phyloP scores from a whole-genome alignment of 2,113 vertebrate genomes.

The Panthera leo region DNA sequence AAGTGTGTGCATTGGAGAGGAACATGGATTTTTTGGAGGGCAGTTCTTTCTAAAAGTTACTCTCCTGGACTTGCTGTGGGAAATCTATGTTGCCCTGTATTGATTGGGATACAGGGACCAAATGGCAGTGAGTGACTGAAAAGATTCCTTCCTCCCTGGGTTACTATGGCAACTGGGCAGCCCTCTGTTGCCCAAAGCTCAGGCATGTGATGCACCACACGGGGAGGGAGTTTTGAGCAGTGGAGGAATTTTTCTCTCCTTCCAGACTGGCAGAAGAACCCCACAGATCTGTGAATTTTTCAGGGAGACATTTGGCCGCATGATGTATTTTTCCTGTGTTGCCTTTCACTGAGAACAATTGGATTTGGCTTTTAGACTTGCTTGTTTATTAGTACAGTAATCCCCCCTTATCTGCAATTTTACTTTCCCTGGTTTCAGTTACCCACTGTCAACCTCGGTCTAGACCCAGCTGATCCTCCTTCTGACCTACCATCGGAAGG shows the following conservation, averaged over 20 bases:
- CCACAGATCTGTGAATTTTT: background rate
- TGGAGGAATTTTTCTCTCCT: background rate
- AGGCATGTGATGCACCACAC: background rate
- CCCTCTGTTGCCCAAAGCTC: background rate
- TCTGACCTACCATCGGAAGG: background rate
- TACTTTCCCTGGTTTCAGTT: background rate
- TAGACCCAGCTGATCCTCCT: background rate
- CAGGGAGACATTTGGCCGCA: background rate
- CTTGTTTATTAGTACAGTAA: background rate
- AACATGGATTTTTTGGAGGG: background rate
- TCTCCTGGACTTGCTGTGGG: background rate
- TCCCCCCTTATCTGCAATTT: background rate
- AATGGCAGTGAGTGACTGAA: background rate
- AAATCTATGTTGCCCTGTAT: background rate
- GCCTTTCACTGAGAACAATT: background rate
- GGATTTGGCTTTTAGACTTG: background rate
- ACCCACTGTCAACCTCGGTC: background rate
- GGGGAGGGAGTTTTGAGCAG: background rate
- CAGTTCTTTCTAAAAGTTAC: constrained; percentile 18
- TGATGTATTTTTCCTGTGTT: background rate
- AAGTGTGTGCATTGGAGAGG: background rate
- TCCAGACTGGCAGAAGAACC: background rate
- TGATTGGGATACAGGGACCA: background rate
- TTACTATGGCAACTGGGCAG: background rate
- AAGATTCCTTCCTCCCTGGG: background rate